Evolutionary conservation across 1,140 invertebrate species (phyloP).

Genomic region (Rhynchophorus ferrugineus): DNA sequence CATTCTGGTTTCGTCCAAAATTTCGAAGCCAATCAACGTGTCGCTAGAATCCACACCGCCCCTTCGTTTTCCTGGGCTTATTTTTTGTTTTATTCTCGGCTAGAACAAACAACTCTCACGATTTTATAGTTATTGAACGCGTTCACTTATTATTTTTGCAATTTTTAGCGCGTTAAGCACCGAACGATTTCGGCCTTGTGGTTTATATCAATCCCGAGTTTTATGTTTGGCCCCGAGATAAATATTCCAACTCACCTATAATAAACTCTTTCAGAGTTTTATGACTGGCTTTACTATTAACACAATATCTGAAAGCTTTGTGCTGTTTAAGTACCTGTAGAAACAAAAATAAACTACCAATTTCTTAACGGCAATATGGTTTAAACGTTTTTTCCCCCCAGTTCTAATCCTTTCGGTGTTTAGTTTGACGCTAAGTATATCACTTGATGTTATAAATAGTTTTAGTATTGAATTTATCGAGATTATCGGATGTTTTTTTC

Average conservation of each 20-base stretch:
- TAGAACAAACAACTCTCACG: neutral
- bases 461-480: too few species aligned
- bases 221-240: constrained; percentile 20
- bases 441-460: neutral
- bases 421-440: constrained; percentile 2
- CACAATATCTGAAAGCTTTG: constrained; percentile 26
- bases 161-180: constrained; percentile 14
- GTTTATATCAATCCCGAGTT: constrained; percentile 18
- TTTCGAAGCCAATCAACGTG: too few species aligned
- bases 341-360: constrained; percentile 22
- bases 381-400: constrained; percentile 4
- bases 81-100: neutral
- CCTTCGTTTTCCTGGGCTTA: too few species aligned
- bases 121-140: neutral
- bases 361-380: constrained; percentile 19
- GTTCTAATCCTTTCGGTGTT: constrained; percentile 4
- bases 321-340: constrained; percentile 22
- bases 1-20: too few species aligned
- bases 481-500: too few species aligned
- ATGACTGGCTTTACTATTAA: constrained; percentile 21
- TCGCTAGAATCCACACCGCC: too few species aligned
- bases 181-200: constrained; percentile 15
- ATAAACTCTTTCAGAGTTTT: constrained; percentile 22
- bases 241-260: constrained; percentile 24
- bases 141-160: constrained; percentile 11